Conservation (phyloP, 2,797 vertebrate species). For the Eremophila alpestris region DNA sequence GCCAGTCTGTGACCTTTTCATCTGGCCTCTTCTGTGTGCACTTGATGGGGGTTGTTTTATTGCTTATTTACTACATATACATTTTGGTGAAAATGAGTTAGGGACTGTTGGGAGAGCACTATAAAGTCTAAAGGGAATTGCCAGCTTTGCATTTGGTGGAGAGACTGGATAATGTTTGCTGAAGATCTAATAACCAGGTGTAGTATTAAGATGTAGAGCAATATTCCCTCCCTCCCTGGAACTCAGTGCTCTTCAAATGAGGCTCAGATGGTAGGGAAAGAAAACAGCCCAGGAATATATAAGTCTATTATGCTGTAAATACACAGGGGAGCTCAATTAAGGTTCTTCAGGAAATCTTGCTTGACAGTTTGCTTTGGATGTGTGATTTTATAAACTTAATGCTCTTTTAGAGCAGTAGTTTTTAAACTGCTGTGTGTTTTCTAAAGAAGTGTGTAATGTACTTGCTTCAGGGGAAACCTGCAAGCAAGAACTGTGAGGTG, state of each 20-base stretch:
- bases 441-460: not conserved
- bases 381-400: slow-evolving; percentile 23
- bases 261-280: not conserved
- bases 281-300: not conserved
- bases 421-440: slow-evolving; percentile 30
- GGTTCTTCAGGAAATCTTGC: slow-evolving; percentile 11
- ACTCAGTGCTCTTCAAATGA: not conserved
- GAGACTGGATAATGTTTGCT: not conserved
- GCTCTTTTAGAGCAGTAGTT: not conserved
- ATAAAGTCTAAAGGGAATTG: not conserved
- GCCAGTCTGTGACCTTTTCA: not conserved
- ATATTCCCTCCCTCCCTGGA: not conserved
- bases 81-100: not conserved
- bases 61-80: not conserved
- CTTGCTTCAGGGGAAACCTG: not conserved
- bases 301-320: not conserved
- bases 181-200: not conserved
- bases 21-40: not conserved
- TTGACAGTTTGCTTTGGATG: slow-evolving; percentile 26
- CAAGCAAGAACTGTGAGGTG: not conserved
- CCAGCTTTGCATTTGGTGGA: not conserved
- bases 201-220: not conserved
- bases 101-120: not conserved
- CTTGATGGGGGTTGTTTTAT: not conserved
- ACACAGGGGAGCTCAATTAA: slow-evolving; percentile 27